These are phyloP conservation scores for Callosobruchus maculatus DNA, from an alignment of 2,888 invertebrate genomes.

Conservation along the genomic window DNA sequence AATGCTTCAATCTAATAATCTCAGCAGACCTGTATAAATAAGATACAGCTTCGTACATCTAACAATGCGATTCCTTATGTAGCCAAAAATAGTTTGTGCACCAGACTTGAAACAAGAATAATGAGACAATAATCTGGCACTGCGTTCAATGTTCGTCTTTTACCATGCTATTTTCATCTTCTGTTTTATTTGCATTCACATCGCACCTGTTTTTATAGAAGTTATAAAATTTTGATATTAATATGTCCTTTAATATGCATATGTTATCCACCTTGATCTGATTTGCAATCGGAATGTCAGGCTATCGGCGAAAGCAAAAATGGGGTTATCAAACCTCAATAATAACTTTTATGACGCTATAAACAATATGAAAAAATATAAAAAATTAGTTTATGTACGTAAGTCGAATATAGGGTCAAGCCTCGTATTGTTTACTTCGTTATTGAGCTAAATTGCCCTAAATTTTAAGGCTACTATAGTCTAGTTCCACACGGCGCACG, in stretches of 20 bases:
- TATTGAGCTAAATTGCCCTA: too few species aligned
- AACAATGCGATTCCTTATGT: background rate
- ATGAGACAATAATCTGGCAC: background rate
- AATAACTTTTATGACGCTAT: background rate
- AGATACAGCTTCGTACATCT: background rate
- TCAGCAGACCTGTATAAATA: too few species aligned
- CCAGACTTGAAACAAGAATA: background rate
- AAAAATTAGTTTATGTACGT: background rate
- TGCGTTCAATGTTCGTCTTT: background rate
- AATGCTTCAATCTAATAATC: too few species aligned
- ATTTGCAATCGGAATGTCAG: background rate
- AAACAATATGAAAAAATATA: background rate
- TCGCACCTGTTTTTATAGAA: background rate
- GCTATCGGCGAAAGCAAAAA: background rate
- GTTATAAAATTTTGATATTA: background rate
- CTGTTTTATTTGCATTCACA: background rate
- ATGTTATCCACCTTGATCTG: background rate
- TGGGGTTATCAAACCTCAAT: background rate
- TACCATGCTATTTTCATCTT: background rate
- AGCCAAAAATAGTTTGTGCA: background rate
- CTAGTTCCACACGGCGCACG: too few species aligned
- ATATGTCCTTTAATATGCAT: background rate
- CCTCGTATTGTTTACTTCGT: too few species aligned
- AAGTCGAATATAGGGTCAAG: too few species aligned
- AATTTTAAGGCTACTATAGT: too few species aligned